Evolutionary conservation across 2,113 vertebrate species (phyloP).

Genomic region (Phyllostomus hastatus): DNA sequence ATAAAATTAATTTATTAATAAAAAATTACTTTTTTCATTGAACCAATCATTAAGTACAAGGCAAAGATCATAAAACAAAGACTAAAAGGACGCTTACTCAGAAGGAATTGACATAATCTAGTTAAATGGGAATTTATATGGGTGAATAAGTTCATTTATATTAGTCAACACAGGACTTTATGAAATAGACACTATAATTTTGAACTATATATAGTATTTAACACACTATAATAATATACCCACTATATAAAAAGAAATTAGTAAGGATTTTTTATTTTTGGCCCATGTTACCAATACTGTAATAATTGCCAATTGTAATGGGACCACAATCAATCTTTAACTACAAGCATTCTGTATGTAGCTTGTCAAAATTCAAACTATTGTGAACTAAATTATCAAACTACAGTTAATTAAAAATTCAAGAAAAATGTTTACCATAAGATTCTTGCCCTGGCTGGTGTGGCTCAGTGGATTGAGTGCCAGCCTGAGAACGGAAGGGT

Average conservation of each 20-base stretch:
- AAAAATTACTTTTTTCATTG: neutral
- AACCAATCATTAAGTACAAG: neutral
- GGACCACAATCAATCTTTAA: neutral
- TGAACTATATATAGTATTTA: neutral
- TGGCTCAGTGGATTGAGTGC: no score
- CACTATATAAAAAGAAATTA: neutral
- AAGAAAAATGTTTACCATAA: neutral
- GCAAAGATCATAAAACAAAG: neutral
- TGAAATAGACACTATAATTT: neutral
- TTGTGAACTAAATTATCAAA: neutral
- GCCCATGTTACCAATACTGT: neutral
- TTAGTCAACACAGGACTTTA: neutral
- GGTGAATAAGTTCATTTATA: neutral
- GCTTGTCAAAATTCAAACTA: conserved; percentile 5
- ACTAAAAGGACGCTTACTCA: neutral
- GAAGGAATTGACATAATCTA: neutral
- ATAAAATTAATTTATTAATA: neutral
- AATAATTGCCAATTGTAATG: neutral
- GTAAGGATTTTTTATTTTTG: neutral
- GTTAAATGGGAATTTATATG: neutral
- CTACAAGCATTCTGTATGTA: neutral
- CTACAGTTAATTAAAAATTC: neutral
- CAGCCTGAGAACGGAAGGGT: no score
- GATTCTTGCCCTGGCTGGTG: neutral
- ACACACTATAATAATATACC: neutral